Evolutionary conservation across 2,888 invertebrate species (phyloP), one percentile per base, ranked within the genome.

Genomic region (Stenotaenia linearis): DNA sequence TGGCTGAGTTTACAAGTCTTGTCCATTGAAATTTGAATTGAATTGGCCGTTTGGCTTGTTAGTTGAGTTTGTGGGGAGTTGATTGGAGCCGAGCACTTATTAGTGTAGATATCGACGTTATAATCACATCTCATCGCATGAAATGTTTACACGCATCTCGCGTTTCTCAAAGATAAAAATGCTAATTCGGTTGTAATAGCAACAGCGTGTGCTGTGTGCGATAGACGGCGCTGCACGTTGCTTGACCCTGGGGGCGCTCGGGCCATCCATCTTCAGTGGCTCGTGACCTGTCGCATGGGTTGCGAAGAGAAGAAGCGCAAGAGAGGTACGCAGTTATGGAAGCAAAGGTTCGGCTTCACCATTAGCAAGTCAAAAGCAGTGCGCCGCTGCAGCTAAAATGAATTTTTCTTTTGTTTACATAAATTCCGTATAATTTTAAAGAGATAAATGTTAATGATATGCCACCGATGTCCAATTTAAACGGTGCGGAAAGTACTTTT

Each of bases 61-160:
- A 32, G 40, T 40, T 5, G 56, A 21, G 3, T 21, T 23, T 25
- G 61, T 25, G 25, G 25, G 28, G 25, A 61, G 25, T 61, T 25
- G 23, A 61, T 61, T 25, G 25, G 6, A 61, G 61, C 23, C 25
- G 6, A 23, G 61, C 45, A 61, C 61, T 61, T 61, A 61, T 61
- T 61, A 61, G 61, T 6, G 23, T 1, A 25, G 61, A 61, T 61
- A 25, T 61, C 61, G 61, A 61, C 25, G 61, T 61, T 61, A 61
- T 61, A 61, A 61, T 61, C 61, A 61, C 61, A 61, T 61, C 61
- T 61, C 61, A 61, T 61, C 61, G 61, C 61, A 61, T 25, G 61
- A 61, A 61, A 61, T 61, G 61, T 61, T 61, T 61, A 61, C 61
- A 61, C 61, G 61, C 61, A 61, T 61, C 61, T 61, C 61, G 61